Conservation (phyloP, 2,888 invertebrate genomes). For the Lasioglossum calceatum region DNA sequence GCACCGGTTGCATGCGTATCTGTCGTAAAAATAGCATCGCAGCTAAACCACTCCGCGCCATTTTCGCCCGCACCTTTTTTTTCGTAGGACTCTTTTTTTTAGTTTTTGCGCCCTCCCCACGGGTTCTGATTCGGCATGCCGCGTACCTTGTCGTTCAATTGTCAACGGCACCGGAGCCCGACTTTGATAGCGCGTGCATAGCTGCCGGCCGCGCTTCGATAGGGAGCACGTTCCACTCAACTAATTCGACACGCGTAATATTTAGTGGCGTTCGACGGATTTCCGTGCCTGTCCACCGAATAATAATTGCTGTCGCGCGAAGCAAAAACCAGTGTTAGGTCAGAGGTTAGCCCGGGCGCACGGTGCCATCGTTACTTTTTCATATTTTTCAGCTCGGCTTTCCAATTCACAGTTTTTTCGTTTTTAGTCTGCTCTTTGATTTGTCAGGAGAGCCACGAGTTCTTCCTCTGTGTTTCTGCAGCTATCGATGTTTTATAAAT, state of each 20-base stretch:
- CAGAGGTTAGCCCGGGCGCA: background rate
- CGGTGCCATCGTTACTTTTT: background rate
- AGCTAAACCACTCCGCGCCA: slow-evolving; percentile 39
- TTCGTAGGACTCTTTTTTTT: slow-evolving; percentile 15
- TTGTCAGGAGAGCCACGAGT: background rate
- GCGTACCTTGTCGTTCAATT: slow-evolving; percentile 35
- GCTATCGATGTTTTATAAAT: background rate
- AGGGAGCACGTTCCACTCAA: background rate
- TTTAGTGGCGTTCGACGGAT: background rate
- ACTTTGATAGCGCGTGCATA: slow-evolving; percentile 29
- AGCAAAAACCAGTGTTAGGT: background rate
- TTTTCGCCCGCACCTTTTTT: slow-evolving; percentile 17
- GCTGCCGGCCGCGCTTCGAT: slow-evolving; percentile 15
- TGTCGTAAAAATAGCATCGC: slow-evolving; percentile 52
- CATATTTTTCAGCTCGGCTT: background rate
- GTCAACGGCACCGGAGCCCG: slow-evolving; percentile 25
- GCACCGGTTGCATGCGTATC: slow-evolving; percentile 63
- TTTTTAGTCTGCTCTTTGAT: background rate
- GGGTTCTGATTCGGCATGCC: background rate
- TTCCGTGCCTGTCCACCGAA: background rate
- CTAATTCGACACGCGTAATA: slow-evolving; percentile 42
- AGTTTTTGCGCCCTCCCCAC: background rate
- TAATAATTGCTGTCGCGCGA: slow-evolving; percentile 1
- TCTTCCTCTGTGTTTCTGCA: background rate
- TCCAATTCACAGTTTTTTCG: background rate